Percentiles rank a stretch among this genome's conserved stretches.
Evolutionary conservation across 2,113 vertebrate species (phyloP).

Genomic region (Puma concolor): DNA sequence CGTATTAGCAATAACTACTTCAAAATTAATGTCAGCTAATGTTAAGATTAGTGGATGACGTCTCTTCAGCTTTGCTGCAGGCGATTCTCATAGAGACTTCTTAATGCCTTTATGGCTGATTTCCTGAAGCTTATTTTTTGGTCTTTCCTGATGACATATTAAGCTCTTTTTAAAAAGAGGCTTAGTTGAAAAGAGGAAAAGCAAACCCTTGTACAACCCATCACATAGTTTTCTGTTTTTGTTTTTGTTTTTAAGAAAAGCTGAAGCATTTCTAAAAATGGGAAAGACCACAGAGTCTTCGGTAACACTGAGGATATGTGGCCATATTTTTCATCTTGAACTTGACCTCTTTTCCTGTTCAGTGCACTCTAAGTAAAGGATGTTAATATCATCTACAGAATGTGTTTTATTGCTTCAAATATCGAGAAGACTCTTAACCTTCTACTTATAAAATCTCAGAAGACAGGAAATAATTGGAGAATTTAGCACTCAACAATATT

Average conservation of each 20-base stretch:
- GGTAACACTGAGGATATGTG: too few relatives aligned
- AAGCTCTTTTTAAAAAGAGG: slow-evolving; percentile 54
- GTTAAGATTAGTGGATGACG: neutral
- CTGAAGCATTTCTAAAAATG: neutral
- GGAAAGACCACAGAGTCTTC: neutral
- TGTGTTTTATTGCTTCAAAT: neutral
- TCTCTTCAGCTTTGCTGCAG: neutral
- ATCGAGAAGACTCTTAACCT: neutral
- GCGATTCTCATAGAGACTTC: neutral
- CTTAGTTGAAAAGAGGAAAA: slow-evolving; percentile 17
- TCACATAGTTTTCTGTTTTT: neutral
- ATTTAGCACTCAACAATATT: neutral
- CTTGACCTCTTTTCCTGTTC: slow-evolving; percentile 9
- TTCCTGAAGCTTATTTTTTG: slow-evolving; percentile 54
- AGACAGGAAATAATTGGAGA: neutral
- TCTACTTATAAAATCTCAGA: neutral
- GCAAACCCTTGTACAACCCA: neutral
- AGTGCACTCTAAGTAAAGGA: neutral
- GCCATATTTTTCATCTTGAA: neutral
- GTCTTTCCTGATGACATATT: slow-evolving; percentile 60
- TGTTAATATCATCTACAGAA: neutral
- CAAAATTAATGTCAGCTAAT: slow-evolving; percentile 31
- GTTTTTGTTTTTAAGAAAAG: neutral
- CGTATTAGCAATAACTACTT: slow-evolving; percentile 31
- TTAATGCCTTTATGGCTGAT: neutral